phyloP scores from a whole-genome alignment of 2,113 vertebrate genomes.

The Thalassarche chlororhynchos region DNA sequence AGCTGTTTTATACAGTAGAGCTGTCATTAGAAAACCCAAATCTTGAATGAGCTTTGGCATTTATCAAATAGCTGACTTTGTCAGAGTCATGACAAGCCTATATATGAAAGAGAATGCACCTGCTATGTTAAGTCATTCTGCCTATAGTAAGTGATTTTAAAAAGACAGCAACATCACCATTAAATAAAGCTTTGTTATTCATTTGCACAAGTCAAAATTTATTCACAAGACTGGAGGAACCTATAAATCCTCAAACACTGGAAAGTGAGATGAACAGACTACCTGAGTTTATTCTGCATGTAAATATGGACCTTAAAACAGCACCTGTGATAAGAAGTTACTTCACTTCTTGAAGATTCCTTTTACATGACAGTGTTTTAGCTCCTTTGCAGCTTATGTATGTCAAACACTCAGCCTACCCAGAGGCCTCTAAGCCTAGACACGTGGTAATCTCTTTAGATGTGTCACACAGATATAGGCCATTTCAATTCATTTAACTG shows the following conservation, averaged over 20 bases:
- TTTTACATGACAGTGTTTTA: background rate
- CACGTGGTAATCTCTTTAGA: background rate
- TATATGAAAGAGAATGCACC: background rate
- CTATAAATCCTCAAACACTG: background rate
- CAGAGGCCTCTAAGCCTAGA: background rate
- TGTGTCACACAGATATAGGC: background rate
- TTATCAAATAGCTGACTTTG: background rate
- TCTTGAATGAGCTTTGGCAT: background rate
- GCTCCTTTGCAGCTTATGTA: background rate
- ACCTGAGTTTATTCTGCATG: background rate
- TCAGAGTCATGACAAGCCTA: background rate
- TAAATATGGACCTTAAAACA: background rate
- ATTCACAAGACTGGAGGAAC: background rate
- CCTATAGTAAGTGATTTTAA: background rate
- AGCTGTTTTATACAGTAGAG: background rate
- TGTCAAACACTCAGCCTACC: background rate
- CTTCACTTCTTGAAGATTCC: background rate
- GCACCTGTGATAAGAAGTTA: background rate
- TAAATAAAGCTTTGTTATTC: background rate
- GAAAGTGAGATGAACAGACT: background rate
- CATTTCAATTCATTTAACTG: background rate
- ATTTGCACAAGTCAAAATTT: background rate
- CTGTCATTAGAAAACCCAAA: background rate
- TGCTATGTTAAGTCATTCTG: background rate
- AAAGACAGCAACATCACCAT: background rate